A percentile compares a stretch with the other conserved stretches of the same genome.
phyloP scores from a whole-genome alignment of 2,113 vertebrate genomes.

The Hypomesus transpacificus region DNA sequence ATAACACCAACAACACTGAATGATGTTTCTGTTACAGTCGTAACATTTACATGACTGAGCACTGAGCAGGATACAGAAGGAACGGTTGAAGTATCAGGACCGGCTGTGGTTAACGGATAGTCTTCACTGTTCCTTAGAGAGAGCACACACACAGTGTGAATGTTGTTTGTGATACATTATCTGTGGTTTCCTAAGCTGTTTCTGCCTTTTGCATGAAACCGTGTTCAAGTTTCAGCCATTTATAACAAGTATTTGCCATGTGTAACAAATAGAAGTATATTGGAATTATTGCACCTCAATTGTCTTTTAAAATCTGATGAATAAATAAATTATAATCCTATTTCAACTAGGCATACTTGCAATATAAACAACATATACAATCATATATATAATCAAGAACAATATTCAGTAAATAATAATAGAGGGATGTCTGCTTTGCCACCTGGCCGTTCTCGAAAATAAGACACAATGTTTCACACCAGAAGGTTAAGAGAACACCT shows the following conservation, averaged over 20 bases:
- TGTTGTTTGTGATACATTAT: conserved; percentile 45
- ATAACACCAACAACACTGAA: not conserved
- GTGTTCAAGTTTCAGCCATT: not conserved
- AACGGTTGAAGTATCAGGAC: not conserved
- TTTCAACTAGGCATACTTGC: too few species aligned
- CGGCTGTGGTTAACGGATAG: conserved; percentile 51
- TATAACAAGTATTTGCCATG: too few species aligned
- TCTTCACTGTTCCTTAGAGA: conserved; percentile 36
- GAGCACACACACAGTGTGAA: conserved; percentile 7
- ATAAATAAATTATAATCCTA: too few species aligned
- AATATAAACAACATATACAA: too few species aligned
- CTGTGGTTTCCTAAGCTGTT: conserved; percentile 55
- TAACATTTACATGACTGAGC: conserved; percentile 1
- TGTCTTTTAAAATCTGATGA: too few species aligned
- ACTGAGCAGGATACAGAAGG: conserved; percentile 29
- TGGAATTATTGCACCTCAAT: too few species aligned
- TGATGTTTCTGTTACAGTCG: not conserved
- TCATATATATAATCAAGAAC: not conserved
- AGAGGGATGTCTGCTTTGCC: too few species aligned
- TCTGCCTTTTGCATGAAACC: conserved; percentile 1
- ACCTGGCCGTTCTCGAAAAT: too few species aligned
- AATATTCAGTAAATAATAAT: too few species aligned
- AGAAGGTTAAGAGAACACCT: conserved; percentile 2
- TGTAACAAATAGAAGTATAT: too few species aligned
- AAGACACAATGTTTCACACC: not conserved